Base-by-base conservation (phyloP, 2,888 invertebrate genomes). In the Pammene aurita region DNA sequence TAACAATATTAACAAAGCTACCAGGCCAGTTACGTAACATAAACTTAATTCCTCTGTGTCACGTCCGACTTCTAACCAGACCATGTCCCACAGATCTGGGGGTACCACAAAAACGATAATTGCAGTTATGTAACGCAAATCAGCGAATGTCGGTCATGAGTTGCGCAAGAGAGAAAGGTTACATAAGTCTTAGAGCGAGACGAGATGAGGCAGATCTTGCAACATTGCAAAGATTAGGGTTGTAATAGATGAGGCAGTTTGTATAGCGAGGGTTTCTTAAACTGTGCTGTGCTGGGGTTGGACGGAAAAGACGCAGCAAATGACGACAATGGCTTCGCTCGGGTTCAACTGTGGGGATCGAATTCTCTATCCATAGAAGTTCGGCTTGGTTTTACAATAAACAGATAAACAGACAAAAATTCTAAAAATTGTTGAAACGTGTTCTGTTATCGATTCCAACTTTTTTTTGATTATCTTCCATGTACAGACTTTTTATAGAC, bases 101-200 rank as follows among this genome's bases (percentile, higher is more conserved):
- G 52, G 67, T 56, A 79, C 77, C 73, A 81, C 80, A 83, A 83
- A 80, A 72, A 67, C 70, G 67, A 84, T 86, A 86, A 86, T 86
- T 74, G 82, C 67, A 42, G 64, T 90, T 90, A 86, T 83, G 85
- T 88, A 88, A 90, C 80, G 83, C 84, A 76, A 83, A 85, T 78
- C 79, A 78, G 74, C 78, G 82, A 88, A 91, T 90, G 89, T 91
- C 91, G 91, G 92, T 87, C 92, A 90, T 76, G 66, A 66, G 82
- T 92, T 89, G 86, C 80, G 88, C 86, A 90, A 92, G 72, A 88
- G 90, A 81, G 90, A 91, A 91, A 90, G 90, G 90, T 92, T 91
- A 86, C 90, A 84, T 89, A 91, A 83, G 74, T 72, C 84, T 87
- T 89, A 89, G 88, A 84, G 81, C 77, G 81, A 80, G 82, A 78